A percentile compares a stretch with the other conserved stretches of the same genome.
Evolutionary conservation across 2,113 vertebrate species (phyloP).

Genomic region (Archocentrus centrarchus): DNA sequence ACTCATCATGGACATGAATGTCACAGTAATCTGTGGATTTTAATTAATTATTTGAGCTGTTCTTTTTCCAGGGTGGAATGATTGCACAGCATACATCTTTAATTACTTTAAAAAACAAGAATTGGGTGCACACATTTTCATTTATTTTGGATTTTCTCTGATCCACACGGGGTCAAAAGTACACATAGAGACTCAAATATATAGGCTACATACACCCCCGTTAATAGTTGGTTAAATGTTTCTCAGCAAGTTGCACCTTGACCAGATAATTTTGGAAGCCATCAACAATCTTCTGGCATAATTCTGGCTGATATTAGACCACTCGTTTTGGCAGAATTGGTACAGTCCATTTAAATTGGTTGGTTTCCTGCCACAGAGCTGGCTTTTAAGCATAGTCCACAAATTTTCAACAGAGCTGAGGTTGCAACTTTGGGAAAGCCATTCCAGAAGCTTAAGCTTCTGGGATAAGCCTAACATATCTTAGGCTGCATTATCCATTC

Average conservation of each 20-base stretch:
- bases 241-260: background rate
- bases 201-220: background rate
- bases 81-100: background rate
- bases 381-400: too few species aligned
- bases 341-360: too few species aligned
- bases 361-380: too few species aligned
- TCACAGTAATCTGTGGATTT: background rate
- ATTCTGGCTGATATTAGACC: too few species aligned
- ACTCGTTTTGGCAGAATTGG: too few species aligned
- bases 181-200: background rate
- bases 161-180: background rate
- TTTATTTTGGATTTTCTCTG: background rate
- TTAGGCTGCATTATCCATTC: too few species aligned
- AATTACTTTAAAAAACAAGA: background rate
- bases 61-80: background rate
- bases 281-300: too few species aligned
- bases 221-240: background rate
- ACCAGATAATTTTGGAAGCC: too few species aligned
- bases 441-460: too few species aligned
- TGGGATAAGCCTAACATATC: too few species aligned
- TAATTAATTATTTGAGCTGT: background rate
- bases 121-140: background rate
- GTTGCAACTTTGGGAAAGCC: too few species aligned
- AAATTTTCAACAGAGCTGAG: too few species aligned
- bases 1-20: background rate